Conservation (phyloP, 1,140 invertebrate genomes). For the Drosophila mauritiana region DNA sequence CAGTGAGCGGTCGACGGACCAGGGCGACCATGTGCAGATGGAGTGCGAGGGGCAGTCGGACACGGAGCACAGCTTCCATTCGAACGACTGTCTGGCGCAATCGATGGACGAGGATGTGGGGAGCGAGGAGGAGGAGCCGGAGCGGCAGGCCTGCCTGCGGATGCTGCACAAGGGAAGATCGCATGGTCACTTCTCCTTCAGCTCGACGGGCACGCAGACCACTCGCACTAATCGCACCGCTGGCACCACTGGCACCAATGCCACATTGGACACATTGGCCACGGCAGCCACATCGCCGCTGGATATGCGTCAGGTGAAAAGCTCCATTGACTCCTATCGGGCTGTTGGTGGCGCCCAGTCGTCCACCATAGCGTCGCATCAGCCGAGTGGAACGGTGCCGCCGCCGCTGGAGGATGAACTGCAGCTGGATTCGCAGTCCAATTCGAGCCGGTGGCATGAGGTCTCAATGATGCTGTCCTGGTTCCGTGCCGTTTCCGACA, state of each 20-base stretch:
- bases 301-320: too few species aligned
- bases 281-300: not conserved
- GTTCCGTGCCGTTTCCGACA: not conserved
- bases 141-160: not conserved
- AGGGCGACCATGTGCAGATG: too few species aligned
- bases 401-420: not conserved
- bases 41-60: too few species aligned
- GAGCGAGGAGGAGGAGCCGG: constrained; percentile 5
- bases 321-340: too few species aligned
- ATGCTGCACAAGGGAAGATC: not conserved
- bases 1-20: not conserved
- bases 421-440: not conserved
- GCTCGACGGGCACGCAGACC: constrained; percentile 4
- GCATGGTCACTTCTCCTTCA: constrained; percentile 11
- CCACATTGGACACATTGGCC: not conserved
- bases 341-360: not conserved
- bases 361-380: not conserved
- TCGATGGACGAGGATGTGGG: not conserved
- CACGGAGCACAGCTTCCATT: too few species aligned
- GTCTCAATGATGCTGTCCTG: constrained; percentile 14
- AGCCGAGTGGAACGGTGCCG: not conserved
- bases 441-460: constrained; percentile 8
- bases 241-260: too few species aligned
- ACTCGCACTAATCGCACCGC: too few species aligned
- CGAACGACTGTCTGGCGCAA: too few species aligned